Evolutionary conservation across 2,797 vertebrate species (phyloP).

Genomic region (Trachurus trachurus): DNA sequence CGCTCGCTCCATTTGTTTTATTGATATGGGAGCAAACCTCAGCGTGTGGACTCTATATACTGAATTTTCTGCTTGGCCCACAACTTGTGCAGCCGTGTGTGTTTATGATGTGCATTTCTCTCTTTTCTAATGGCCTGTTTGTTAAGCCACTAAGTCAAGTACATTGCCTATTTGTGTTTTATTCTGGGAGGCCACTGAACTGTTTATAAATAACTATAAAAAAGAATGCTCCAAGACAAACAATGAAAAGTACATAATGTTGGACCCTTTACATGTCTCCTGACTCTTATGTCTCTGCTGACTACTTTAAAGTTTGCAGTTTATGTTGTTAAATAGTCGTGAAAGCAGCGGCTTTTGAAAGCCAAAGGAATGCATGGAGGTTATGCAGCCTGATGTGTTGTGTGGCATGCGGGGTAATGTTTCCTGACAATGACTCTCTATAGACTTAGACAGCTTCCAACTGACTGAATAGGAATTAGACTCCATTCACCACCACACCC

Average conservation of each 20-base stretch:
- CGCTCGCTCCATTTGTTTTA: background rate
- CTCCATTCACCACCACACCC: conserved; percentile 74
- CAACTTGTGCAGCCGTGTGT: background rate
- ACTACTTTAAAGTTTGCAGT: conserved; percentile 12
- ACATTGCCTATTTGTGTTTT: background rate
- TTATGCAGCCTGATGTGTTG: conserved; percentile 52
- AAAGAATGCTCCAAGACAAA: background rate
- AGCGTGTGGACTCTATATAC: background rate
- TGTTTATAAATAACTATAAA: background rate
- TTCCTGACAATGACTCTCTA: conserved; percentile 79
- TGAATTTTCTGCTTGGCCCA: background rate
- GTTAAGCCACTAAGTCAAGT: background rate
- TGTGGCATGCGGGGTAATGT: conserved; percentile 78
- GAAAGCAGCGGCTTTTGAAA: conserved; percentile 20
- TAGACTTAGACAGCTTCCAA: conserved; percentile 72
- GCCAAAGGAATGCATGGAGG: conserved; percentile 14
- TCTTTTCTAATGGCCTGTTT: background rate
- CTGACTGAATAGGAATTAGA: conserved; percentile 78
- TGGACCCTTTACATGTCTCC: background rate
- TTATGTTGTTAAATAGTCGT: conserved; percentile 14
- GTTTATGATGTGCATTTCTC: background rate
- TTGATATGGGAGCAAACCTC: background rate
- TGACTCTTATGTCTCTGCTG: conserved; percentile 1
- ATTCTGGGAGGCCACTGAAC: background rate
- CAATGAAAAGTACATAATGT: background rate